Base-by-base conservation (phyloP, 2,113 vertebrate genomes). In the Callopanchax toddi region DNA sequence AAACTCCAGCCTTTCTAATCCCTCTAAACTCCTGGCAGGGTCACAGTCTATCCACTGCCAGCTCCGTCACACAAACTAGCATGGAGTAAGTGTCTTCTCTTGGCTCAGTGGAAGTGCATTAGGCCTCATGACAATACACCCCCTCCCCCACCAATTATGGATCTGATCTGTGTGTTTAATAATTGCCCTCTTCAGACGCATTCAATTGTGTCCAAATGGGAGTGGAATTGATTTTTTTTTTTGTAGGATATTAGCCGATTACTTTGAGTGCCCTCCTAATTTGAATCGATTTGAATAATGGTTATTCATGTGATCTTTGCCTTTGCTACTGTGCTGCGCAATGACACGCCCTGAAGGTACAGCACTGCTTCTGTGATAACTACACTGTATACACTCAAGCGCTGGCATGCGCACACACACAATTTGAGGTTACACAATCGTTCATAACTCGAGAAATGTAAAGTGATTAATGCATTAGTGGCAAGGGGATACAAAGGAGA, bases 281-380 rank as follows among this genome's bases (percentile, higher is more conserved):
- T 89, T 89, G 83, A 89, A 87, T 89, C 84, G 87, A 92, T 93
- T 92, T 92, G 89, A 93, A 92, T 92, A 92, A 91, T 92, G 91
- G 87, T 88, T 87, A 89, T 90, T 89, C 85, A 84, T 92, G 89
- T 92, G 89, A 89, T 92, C 88, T 91, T 91, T 91, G 85, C 85
- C 76, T 87, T 80, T 74, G 62, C 83, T 65, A 71, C 77, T 21
- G 80, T 55, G 70, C 81, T 3, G 67, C 34, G 53, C 80, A 39
- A 66, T 66, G 76, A 61, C 83, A 86, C 79, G 74, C 85, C 87
- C 86, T 86, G 64, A 80, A 87, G 89, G 86, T 87, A 79, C 77
- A 56, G 76, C 56, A 10, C 67, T 2, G 74, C 71, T 66, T 45
- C 81, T 60, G 78, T 75, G 84, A 86, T 86, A 83, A 86, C 79